Percentiles rank a stretch among this genome's conserved stretches.
phyloP scores from a whole-genome alignment of 2,113 vertebrate genomes.

The Salminus brasiliensis region DNA sequence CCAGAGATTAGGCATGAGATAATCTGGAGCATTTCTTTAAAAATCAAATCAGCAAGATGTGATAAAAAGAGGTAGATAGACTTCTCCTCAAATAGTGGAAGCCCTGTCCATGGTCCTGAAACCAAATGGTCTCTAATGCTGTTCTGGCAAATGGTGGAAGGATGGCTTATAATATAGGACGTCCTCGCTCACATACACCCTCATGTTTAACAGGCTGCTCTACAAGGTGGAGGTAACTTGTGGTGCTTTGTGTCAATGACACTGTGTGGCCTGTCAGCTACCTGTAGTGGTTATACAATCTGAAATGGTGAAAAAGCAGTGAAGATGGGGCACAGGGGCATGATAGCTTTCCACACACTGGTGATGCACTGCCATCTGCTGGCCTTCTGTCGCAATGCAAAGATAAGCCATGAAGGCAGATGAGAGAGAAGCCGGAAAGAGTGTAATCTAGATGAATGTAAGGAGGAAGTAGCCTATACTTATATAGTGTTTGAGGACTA shows the following conservation, averaged over 20 bases:
- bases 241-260: no score
- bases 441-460: not conserved
- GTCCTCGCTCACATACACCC: no score
- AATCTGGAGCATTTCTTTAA: no score
- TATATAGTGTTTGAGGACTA: not conserved
- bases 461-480: not conserved
- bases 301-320: conserved; percentile 1
- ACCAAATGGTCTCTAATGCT: not conserved
- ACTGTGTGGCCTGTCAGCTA: not conserved
- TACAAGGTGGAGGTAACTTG: no score
- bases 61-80: no score
- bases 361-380: conserved; percentile 69
- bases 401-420: not conserved
- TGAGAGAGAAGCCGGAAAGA: not conserved
- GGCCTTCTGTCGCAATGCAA: conserved; percentile 33
- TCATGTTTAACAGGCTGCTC: no score
- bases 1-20: no score
- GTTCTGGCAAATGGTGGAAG: not conserved
- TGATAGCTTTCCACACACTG: not conserved
- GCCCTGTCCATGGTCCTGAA: conserved; percentile 75
- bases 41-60: no score
- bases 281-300: not conserved
- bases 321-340: not conserved
- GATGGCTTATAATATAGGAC: no score
- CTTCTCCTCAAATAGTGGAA: not conserved